These are phyloP conservation scores for Acanthurus lineatus DNA, from an alignment of 2,797 vertebrate genomes.

Conservation along the genomic window DNA sequence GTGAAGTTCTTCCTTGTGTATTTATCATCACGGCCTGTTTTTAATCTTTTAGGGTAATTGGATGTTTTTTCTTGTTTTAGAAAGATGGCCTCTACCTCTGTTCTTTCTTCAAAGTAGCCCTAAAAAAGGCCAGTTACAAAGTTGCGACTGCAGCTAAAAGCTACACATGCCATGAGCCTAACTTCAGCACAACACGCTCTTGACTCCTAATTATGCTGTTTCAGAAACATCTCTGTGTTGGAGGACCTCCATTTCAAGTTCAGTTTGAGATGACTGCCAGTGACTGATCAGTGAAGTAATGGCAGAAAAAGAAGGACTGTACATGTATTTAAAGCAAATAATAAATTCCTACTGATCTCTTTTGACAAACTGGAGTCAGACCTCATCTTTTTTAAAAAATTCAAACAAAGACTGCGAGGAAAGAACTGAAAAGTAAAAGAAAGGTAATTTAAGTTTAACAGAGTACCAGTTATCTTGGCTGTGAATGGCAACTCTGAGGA, in stretches of 20 bases:
- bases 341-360: conserved; percentile 88
- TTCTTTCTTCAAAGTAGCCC: conserved; percentile 57
- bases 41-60: conserved; percentile 44
- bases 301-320: conserved; percentile 74
- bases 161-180: conserved; percentile 50
- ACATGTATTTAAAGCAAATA: conserved; percentile 84
- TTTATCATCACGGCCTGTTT: conserved; percentile 40
- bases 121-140: conserved; percentile 51
- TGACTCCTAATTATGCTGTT: conserved; percentile 47
- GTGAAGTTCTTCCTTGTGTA: conserved; percentile 29
- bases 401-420: conserved; percentile 40
- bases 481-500: conserved; percentile 44
- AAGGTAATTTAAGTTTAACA: conserved; percentile 55
- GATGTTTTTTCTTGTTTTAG: conserved; percentile 56
- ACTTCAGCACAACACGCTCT: conserved; percentile 52
- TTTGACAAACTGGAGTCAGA: conserved; percentile 80
- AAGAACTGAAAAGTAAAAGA: conserved; percentile 23
- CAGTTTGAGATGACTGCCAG: conserved; percentile 62
- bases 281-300: conserved; percentile 62
- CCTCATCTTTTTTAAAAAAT: conserved; percentile 50
- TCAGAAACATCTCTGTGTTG: conserved; percentile 57
- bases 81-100: conserved; percentile 70
- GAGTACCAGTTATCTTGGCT: conserved; percentile 22
- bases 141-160: conserved; percentile 42
- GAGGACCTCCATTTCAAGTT: conserved; percentile 62